These are phyloP conservation scores for Polydrusus cervinus DNA, from an alignment of 2,888 invertebrate species.

Conservation along the genomic window DNA sequence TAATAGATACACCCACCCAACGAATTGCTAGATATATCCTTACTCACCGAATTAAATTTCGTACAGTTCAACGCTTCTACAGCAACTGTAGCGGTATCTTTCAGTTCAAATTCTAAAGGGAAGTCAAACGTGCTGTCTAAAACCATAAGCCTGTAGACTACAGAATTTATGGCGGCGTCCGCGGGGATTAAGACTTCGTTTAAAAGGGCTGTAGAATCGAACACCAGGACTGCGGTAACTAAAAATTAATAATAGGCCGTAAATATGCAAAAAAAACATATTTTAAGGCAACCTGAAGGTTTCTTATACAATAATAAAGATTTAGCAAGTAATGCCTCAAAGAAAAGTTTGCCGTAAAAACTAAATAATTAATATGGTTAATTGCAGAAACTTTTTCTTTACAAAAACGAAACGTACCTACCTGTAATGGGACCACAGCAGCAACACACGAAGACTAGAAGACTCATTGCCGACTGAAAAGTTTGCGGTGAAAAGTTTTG, in stretches of 20 bases:
- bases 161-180: conserved; percentile 87
- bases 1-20: too few species aligned
- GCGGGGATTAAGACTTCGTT: conserved; percentile 87
- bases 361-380: conserved; percentile 3
- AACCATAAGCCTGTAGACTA: conserved; percentile 88
- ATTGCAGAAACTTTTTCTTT: conserved; percentile 1
- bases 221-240: conserved; percentile 81
- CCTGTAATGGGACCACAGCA: conserved; percentile 50
- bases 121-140: conserved; percentile 92
- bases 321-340: too few species aligned
- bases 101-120: conserved; percentile 86
- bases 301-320: too few species aligned
- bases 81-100: conserved; percentile 83
- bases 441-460: conserved; percentile 61
- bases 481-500: conserved; percentile 15
- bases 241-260: neutral
- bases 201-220: conserved; percentile 90
- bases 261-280: neutral
- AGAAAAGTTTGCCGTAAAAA: too few species aligned
- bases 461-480: conserved; percentile 61
- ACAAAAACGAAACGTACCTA: conserved; percentile 34
- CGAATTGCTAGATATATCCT: too few species aligned
- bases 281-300: too few species aligned
- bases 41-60: conserved; percentile 81
- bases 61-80: conserved; percentile 89